Evolutionary conservation across 2,888 invertebrate species (phyloP).

Genomic region (Drosophila falleni): DNA sequence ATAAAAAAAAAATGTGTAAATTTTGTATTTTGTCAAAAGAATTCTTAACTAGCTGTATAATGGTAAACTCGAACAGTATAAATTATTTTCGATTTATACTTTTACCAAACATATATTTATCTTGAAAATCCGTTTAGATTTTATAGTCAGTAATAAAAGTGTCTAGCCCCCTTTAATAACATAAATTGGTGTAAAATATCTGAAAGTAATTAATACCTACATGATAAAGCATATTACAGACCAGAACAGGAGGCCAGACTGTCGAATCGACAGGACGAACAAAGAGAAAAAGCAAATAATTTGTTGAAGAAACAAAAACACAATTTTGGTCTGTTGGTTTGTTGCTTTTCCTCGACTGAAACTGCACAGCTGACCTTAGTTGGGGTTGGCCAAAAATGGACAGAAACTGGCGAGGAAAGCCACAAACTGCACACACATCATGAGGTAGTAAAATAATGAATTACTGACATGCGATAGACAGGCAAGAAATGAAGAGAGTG

Average conservation of each 20-base stretch:
- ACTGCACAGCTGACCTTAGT: slow-evolving; percentile 45
- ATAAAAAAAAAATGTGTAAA: too few species aligned
- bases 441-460: slow-evolving; percentile 46
- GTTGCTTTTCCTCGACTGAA: slow-evolving; percentile 18
- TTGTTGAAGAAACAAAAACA: slow-evolving; percentile 28
- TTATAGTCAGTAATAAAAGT: neutral
- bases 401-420: slow-evolving; percentile 19
- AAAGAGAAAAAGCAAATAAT: slow-evolving; percentile 29
- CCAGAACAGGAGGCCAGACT: slow-evolving; percentile 22
- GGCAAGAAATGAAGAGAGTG: neutral
- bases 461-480: slow-evolving; percentile 41
- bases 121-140: neutral
- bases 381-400: slow-evolving; percentile 33
- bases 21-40: too few species aligned
- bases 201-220: slow-evolving; percentile 17
- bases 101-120: neutral
- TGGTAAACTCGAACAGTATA: neutral
- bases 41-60: too few species aligned
- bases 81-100: neutral
- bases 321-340: slow-evolving; percentile 15
- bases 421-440: slow-evolving; percentile 43
- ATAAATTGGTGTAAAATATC: neutral
- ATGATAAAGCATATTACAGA: slow-evolving; percentile 11
- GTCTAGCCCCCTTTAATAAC: neutral
- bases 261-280: slow-evolving; percentile 18